Evolutionary conservation across 2,113 vertebrate genomes (phyloP).

Genomic region (Xyliphius kryptos): DNA sequence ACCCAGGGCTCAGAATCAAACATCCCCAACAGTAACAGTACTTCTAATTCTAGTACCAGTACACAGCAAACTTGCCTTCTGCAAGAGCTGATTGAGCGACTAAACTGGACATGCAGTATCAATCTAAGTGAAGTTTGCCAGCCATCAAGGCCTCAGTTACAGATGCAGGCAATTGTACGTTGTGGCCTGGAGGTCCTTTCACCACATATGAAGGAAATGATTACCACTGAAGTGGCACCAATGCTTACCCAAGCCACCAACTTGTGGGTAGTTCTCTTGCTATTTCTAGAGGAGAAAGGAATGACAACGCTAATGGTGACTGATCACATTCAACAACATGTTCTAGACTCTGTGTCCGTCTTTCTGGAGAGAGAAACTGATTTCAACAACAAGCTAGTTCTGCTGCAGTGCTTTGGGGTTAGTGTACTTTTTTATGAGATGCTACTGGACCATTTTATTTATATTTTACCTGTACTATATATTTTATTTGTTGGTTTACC

Average conservation of each 20-base stretch:
- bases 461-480: no score
- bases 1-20: not conserved
- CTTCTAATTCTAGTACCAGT: slow-evolving; percentile 6
- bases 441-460: no score
- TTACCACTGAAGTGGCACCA: slow-evolving; percentile 41
- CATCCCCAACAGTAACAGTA: slow-evolving; percentile 7
- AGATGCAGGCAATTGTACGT: slow-evolving; percentile 52
- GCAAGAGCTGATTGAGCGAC: slow-evolving; percentile 47
- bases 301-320: slow-evolving; percentile 52
- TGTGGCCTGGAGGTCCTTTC: slow-evolving; percentile 60
- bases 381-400: slow-evolving; percentile 58
- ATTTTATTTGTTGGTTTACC: not conserved
- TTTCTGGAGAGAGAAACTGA: slow-evolving; percentile 54
- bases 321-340: slow-evolving; percentile 49
- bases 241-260: slow-evolving; percentile 53
- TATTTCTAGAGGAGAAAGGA: slow-evolving; percentile 62
- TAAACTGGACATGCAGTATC: slow-evolving; percentile 65
- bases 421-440: slow-evolving; percentile 18
- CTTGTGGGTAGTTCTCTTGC: slow-evolving; percentile 55
- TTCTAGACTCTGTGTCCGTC: slow-evolving; percentile 47
- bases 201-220: slow-evolving; percentile 42
- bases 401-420: slow-evolving; percentile 75
- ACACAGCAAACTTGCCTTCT: slow-evolving; percentile 46
- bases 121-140: slow-evolving; percentile 55
- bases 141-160: slow-evolving; percentile 44